These are phyloP conservation scores for Paralichthys olivaceus DNA, from an alignment of 2,113 vertebrate genomes.

Conservation along the genomic window DNA sequence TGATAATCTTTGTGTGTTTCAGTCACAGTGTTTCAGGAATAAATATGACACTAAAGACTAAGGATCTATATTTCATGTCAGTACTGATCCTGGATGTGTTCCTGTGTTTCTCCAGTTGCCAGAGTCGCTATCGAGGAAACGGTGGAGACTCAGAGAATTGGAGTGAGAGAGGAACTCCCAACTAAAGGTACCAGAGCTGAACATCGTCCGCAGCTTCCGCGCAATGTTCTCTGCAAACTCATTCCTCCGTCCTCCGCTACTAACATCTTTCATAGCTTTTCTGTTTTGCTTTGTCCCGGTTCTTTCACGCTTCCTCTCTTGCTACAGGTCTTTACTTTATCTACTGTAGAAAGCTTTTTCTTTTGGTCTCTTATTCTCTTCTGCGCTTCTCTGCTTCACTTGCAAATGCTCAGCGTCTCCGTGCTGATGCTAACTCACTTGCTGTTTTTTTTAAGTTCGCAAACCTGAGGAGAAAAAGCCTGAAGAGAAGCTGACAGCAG, in stretches of 20 bases:
- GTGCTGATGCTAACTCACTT: slow-evolving; percentile 46
- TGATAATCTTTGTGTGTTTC: too few relatives aligned
- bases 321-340: neutral
- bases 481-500: slow-evolving; percentile 61
- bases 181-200: slow-evolving; percentile 73
- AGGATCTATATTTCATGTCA: too few relatives aligned
- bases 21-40: too few relatives aligned
- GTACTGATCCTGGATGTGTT: neutral
- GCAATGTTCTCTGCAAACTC: neutral
- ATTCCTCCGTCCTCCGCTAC: neutral
- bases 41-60: too few relatives aligned
- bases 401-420: slow-evolving; percentile 10
- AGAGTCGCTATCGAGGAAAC: slow-evolving; percentile 84
- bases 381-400: slow-evolving; percentile 19
- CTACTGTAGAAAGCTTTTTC: neutral
- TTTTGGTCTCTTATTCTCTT: slow-evolving; percentile 2
- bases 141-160: slow-evolving; percentile 83
- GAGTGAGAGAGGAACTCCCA: slow-evolving; percentile 81
- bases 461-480: slow-evolving; percentile 56
- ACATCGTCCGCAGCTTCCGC: slow-evolving; percentile 5
- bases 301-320: neutral
- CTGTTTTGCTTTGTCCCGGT: neutral
- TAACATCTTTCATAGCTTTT: slow-evolving; percentile 1
- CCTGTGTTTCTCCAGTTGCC: slow-evolving; percentile 72
- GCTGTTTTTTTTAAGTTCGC: slow-evolving; percentile 74